Conservation (phyloP, 1,140 invertebrate species). For the Drosophila saltans region DNA sequence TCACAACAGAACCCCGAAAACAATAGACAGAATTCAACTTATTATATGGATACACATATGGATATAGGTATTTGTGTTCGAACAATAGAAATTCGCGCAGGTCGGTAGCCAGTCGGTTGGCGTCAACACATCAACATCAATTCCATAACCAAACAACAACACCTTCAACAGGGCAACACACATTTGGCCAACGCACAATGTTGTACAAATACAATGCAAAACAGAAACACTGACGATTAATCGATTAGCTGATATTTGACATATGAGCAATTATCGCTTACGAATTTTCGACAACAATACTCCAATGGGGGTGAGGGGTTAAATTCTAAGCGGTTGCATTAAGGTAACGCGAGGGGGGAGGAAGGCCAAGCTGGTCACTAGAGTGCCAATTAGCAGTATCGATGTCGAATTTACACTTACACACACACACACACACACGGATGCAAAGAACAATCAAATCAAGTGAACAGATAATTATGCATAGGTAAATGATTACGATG, state of each 20-base stretch:
- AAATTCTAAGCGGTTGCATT: not conserved
- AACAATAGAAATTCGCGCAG: conserved; percentile 4
- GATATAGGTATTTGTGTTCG: conserved; percentile 2
- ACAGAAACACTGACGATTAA: conserved; percentile 55
- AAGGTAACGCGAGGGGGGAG: not conserved
- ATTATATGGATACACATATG: not conserved
- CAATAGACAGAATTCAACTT: not conserved
- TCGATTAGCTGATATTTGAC: conserved; percentile 65
- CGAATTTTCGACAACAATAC: conserved; percentile 30
- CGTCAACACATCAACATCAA: conserved; percentile 2
- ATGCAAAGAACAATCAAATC: conserved; percentile 9
- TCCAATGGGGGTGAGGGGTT: not conserved
- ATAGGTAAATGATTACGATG: conserved; percentile 16
- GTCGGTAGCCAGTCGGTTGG: not conserved
- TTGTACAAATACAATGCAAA: conserved; percentile 20
- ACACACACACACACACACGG: not conserved
- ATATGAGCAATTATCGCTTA: conserved; percentile 60
- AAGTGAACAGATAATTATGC: conserved; percentile 16
- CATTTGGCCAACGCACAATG: not conserved
- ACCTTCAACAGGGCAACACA: conserved; percentile 8
- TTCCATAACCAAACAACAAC: conserved; percentile 4
- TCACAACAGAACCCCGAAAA: not conserved
- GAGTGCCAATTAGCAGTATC: conserved; percentile 42
- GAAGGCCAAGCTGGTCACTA: conserved; percentile 1
- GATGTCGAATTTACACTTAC: conserved; percentile 15